Percentiles rank a stretch among this genome's conserved stretches.
Evolutionary conservation across 2,797 vertebrate species (phyloP).

Genomic region (Rhadinocentrus ornatus): DNA sequence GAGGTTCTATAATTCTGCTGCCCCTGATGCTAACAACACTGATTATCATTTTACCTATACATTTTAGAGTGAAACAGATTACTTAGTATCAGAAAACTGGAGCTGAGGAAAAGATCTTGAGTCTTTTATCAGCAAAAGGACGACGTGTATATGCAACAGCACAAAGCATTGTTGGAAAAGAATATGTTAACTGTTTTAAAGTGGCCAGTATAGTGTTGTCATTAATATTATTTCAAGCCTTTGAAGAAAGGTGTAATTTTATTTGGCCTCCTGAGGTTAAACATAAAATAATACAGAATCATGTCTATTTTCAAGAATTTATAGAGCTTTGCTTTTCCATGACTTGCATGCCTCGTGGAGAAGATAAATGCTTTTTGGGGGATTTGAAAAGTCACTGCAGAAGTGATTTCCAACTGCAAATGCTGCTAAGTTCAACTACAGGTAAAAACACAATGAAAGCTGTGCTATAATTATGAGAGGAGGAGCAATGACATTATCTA

Average conservation of each 20-base stretch:
- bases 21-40: background rate
- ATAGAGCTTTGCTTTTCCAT: background rate
- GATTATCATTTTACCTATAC: background rate
- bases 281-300: too few species aligned
- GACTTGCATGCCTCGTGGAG: constrained; percentile 33
- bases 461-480: constrained; percentile 30
- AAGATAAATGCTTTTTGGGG: constrained; percentile 11
- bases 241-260: background rate
- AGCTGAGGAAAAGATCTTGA: background rate
- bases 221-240: background rate
- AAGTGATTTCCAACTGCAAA: constrained; percentile 42
- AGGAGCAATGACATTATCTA: constrained; percentile 39
- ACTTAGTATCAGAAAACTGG: background rate
- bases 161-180: background rate
- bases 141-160: background rate
- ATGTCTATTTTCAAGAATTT: background rate
- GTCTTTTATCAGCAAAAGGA: background rate
- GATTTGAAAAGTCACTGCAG: constrained; percentile 63
- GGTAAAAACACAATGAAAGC: constrained; percentile 45
- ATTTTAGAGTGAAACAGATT: background rate
- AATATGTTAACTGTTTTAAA: background rate
- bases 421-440: constrained; percentile 60
- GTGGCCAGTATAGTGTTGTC: background rate
- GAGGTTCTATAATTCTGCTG: background rate
- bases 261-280: background rate